phyloP scores from a whole-genome alignment of 2,888 invertebrate species.

The Netelia melanura region DNA sequence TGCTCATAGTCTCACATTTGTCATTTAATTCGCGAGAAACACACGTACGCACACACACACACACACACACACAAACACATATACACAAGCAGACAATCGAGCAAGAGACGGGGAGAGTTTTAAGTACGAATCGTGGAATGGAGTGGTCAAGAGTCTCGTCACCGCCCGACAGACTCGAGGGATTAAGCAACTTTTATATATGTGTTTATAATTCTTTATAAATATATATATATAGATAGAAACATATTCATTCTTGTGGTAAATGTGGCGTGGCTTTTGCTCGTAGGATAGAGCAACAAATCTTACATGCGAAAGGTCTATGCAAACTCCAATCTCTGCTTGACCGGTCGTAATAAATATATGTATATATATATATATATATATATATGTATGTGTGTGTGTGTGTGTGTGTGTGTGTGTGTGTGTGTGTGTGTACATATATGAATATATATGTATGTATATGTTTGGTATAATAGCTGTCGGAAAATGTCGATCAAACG shows the following conservation, averaged over 20 bases:
- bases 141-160: conserved; percentile 59
- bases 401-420: no score
- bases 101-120: conserved; percentile 36
- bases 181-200: conserved; percentile 60
- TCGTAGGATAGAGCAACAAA: conserved; percentile 26
- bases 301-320: conserved; percentile 17
- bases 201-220: neutral
- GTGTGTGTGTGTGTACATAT: no score
- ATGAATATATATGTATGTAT: neutral
- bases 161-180: conserved; percentile 37
- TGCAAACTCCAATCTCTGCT: conserved; percentile 37
- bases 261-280: conserved; percentile 40
- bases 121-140: conserved; percentile 44
- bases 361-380: conserved; percentile 17
- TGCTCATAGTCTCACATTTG: conserved; percentile 60
- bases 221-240: neutral
- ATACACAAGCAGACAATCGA: neutral
- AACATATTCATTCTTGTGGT: conserved; percentile 8
- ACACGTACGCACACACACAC: neutral
- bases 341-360: conserved; percentile 27
- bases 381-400: conserved; percentile 27
- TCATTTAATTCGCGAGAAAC: conserved; percentile 57
- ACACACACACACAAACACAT: no score
- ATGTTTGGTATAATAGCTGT: conserved; percentile 58
- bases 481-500: conserved; percentile 67